Evolutionary conservation across 2,888 invertebrate species (phyloP), one percentile per base, ranked within the genome.

Genomic region (Protodeltote pygarga): DNA sequence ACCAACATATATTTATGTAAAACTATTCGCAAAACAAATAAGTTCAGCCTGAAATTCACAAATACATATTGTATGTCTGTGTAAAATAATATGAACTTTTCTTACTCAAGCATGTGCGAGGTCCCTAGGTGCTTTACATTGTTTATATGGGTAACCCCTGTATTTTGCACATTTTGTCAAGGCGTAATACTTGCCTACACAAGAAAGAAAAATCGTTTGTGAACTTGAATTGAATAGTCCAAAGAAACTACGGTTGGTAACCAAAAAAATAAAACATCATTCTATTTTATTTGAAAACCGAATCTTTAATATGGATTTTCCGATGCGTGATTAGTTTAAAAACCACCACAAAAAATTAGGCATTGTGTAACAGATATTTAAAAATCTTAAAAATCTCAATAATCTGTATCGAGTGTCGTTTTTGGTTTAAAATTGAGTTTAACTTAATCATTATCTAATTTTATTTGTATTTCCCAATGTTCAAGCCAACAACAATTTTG

Each of bases 111-210:
- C 51, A 42, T 42, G 39, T 41, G 20, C 33, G 13, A 33, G 13
- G 17, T 40, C 64, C 42, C 58, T 20, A 17, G 58, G 41, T 46
- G 37, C 33, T 63, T 41, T 63, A 42, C 46, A 57, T 63, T 51
- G 45, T 63, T 63, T 57, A 60, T 60, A 63, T 33, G 24, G 29
- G 39, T 11, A 48, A 29, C 31, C 48, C 21, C 39, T 44, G 28
- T 54, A 34, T 29, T 40, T 44, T 33, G 32, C 29, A 40, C 29
- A 44, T 62, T 42, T 39, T 62, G 20, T 32, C 33, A 46, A 42
- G 14, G 19, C 25, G 8, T 15, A 37, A 50, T 51, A 50, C 20
- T 31, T n/a, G n/a, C n/a, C n/a, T 59, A 24, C 5, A 40, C 19
- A 32, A 53, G 32, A 5, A 37, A 33, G 29, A 51, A 53, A 59